Base-by-base conservation (phyloP, 2,797 vertebrate species). In the Phoxinus dragarum region DNA sequence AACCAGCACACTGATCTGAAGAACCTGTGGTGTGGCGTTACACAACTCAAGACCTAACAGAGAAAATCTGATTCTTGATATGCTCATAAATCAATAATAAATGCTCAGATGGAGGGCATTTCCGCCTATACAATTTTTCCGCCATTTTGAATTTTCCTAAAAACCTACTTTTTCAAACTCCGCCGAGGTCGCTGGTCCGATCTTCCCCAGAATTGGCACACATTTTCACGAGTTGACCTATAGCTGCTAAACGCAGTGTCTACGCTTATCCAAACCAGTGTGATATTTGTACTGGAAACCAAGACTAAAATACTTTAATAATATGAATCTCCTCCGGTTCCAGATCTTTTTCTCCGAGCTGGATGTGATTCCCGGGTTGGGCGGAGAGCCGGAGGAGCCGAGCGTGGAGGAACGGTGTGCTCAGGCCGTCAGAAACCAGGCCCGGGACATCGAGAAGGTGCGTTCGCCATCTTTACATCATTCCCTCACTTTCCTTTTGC, bases 371-470 rank as follows among this genome's bases (percentile, higher is more conserved):
- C 81, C 92, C 64, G 90, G 87, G 56, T 90, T 92, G 87, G 88
- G 40, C 73, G 82, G 27, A 21, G 90, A 93, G 86, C 80, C 86
- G 9, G 56, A 89, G 86, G 86, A 94, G 89, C 89, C 52, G 47
- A 91, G 88, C 78, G 89, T 84, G 71, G 91, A 91, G 40, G 91
- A 91, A 23, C 90, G 88, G 1, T 91, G 94, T n/a, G 89, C 86
- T 56, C 88, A 93, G 81, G 91, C 93, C 88, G 94, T 95, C 88
- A 89, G 89, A 16, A 87, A 87, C 27, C 95, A 94, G 89, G 94
- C 92, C 81, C 81, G 91, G 87, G 94, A 95, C 91, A 95, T 95
- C n/a, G 93, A 95, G 89, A 92, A 91, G 94, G 94, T 95, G 79
- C 66, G 19, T 42, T 6, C 12, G 5, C 8, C 77, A 17, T 31